Conservation (phyloP, 1,140 invertebrate species). For the Phortica variegata region DNA sequence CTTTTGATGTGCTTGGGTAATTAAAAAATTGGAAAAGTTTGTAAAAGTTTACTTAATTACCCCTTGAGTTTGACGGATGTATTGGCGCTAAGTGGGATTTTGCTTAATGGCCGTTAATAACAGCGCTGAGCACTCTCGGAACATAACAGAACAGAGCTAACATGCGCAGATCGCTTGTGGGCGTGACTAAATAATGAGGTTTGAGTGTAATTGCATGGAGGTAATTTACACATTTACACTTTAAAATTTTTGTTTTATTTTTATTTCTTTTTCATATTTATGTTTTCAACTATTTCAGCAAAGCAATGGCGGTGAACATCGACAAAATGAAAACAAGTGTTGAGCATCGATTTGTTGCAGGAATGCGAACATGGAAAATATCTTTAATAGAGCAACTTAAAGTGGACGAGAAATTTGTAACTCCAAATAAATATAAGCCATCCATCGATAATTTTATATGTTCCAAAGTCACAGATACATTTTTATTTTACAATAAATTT, state of each 20-base stretch:
- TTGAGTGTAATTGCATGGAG: not conserved
- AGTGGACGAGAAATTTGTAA: conserved; percentile 9
- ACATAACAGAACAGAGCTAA: too few species aligned
- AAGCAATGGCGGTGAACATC: not conserved
- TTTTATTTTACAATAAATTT: conserved; percentile 21
- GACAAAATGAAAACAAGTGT: conserved; percentile 21
- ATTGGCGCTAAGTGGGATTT: too few species aligned
- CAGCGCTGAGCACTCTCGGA: too few species aligned
- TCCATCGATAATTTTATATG: too few species aligned
- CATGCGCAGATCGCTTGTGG: too few species aligned
- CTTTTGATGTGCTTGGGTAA: too few species aligned
- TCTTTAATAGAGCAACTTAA: conserved; percentile 12
- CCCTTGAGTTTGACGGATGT: too few species aligned
- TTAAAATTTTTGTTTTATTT: not conserved
- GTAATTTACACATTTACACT: not conserved
- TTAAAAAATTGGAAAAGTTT: too few species aligned
- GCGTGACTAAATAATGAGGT: too few species aligned
- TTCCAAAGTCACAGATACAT: too few species aligned
- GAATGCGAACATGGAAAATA: conserved; percentile 2
- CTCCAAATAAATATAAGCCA: conserved; percentile 4
- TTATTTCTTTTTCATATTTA: not conserved
- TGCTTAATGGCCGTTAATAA: too few species aligned
- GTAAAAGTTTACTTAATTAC: too few species aligned
- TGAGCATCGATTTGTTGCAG: not conserved
- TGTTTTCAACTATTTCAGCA: not conserved